These are phyloP conservation scores for Spea hammondii DNA, from an alignment of 2,797 vertebrate species.

Conservation along the genomic window DNA sequence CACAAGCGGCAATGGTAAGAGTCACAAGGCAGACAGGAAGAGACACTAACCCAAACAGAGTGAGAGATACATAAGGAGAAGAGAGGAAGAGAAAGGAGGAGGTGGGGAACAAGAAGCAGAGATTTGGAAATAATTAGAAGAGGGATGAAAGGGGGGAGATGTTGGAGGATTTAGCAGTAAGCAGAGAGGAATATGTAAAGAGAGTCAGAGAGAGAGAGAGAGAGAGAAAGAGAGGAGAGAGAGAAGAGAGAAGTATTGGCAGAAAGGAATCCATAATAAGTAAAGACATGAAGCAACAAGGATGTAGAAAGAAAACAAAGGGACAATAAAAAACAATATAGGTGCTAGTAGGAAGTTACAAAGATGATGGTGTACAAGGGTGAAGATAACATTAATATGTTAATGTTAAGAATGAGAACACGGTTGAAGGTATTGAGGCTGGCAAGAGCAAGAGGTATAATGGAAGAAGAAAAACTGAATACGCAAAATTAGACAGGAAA, in stretches of 20 bases:
- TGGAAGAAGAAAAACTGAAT: not conserved
- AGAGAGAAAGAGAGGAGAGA: not conserved
- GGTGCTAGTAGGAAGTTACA: not conserved
- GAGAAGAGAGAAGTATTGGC: not conserved
- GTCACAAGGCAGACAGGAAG: conserved; percentile 24
- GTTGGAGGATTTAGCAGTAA: conserved; percentile 11
- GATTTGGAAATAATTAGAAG: conserved; percentile 29
- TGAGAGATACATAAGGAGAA: conserved; percentile 29
- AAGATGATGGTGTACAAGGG: too few species aligned
- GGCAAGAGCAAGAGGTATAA: too few species aligned
- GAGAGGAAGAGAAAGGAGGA: conserved; percentile 38
- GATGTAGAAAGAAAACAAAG: not conserved
- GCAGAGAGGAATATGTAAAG: conserved; percentile 2
- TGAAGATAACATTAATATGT: too few species aligned
- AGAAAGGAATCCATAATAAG: not conserved
- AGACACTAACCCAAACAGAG: conserved; percentile 47
- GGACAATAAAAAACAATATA: not conserved
- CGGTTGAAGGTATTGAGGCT: too few species aligned
- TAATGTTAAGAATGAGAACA: too few species aligned
- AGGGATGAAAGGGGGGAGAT: conserved; percentile 20
- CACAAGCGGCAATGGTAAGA: conserved; percentile 5
- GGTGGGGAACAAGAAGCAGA: conserved; percentile 32
- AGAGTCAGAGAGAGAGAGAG: not conserved
- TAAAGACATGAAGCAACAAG: not conserved
- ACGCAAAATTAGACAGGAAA: not conserved